These are phyloP conservation scores for Acanthurus tractus DNA, from an alignment of 2,797 vertebrate genomes.

Conservation along the genomic window DNA sequence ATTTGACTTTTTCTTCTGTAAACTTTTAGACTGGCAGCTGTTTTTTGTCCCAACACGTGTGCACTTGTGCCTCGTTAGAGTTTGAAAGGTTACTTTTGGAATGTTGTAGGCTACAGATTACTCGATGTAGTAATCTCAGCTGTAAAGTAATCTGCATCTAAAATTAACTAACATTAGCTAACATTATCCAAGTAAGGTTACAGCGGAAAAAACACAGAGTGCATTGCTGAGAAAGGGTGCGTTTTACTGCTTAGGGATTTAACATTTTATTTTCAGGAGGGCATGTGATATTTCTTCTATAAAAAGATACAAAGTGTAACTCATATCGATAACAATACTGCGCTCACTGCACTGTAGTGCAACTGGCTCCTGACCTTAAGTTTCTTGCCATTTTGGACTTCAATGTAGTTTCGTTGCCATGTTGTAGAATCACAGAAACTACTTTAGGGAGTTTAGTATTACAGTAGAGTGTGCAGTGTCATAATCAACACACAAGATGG, in stretches of 20 bases:
- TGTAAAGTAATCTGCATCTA: neutral
- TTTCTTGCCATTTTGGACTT: neutral
- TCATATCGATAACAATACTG: too few relatives aligned
- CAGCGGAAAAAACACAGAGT: neutral
- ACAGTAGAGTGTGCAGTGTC: too few relatives aligned
- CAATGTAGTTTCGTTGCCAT: too few relatives aligned
- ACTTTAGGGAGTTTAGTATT: too few relatives aligned
- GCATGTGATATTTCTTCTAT: neutral
- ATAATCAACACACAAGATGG: too few relatives aligned
- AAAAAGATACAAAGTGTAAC: too few relatives aligned
- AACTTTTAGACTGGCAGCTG: slow-evolving; percentile 67
- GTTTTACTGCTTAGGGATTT: neutral
- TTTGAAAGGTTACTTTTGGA: slow-evolving; percentile 9
- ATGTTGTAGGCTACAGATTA: neutral
- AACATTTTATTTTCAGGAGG: neutral
- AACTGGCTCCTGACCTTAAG: neutral
- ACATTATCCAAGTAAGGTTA: neutral
- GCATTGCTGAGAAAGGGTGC: neutral
- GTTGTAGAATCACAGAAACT: too few relatives aligned
- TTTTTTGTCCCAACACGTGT: slow-evolving; percentile 62
- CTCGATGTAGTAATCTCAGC: neutral
- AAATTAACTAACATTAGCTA: neutral
- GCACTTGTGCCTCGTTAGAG: slow-evolving; percentile 25
- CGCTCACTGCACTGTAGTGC: too few relatives aligned
- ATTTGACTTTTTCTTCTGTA: slow-evolving; percentile 67